Base-by-base conservation (phyloP, 2,888 invertebrate species). In the Acrobasis repandana region DNA sequence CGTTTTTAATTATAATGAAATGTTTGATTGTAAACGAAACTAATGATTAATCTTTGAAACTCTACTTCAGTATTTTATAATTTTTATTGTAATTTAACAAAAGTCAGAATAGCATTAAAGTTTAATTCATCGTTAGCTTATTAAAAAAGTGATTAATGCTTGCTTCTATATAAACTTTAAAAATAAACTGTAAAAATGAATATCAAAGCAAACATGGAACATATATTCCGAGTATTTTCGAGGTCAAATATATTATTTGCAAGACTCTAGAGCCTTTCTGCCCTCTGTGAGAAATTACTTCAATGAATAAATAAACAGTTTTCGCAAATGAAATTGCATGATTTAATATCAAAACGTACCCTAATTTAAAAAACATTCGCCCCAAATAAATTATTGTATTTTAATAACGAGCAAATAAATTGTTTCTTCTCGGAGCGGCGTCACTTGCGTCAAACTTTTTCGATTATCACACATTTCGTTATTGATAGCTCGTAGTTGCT, bases 401-500 rank as follows among this genome's bases (percentile, higher is more conserved):
- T 38, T 60, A 38, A 47, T 60, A 62, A 61, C 56, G 36, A 48
- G 62, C 63, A 63, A 64, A 66, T 60, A 63, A 67, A 65, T 67
- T 65, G 63, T 60, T 60, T 63, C 56, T 63, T 58, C 46, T 70
- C 71, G 73, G 73, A 70, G 77, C 69, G 70, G 73, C 66, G 69
- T 69, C 70, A 70, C 72, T 77, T 73, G 77, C 72, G 69, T 67
- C 71, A 77, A 86, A 85, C 73, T 85, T 87, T 85, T 84, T 82
- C 82, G 82, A 86, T 88, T 85, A 86, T 82, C 77, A 82, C 82
- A 82, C 82, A 80, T 81, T 80, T 79, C 75, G 82, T 83, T 86
- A 86, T 84, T 82, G 85, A 85, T 86, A 80, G 79, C 77, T 79
- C 73, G 73, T 78, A 83, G 78, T 80, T 74, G 76, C 82, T 82